Evolutionary conservation across 2,113 vertebrate species (phyloP).

Genomic region (Tretioscincus oriximinensis): DNA sequence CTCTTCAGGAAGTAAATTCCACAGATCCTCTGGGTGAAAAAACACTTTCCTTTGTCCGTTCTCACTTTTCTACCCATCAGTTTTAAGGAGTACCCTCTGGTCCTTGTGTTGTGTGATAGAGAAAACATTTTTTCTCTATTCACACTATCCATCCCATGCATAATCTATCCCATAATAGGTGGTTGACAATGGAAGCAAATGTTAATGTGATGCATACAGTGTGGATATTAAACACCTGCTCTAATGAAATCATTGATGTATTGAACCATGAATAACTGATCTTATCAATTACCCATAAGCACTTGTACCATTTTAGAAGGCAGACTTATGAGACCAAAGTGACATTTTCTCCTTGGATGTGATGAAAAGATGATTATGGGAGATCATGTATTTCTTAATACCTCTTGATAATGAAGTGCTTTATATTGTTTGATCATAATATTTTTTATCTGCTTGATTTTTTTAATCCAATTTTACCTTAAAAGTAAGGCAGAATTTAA

Average conservation of each 20-base stretch:
- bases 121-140: no score
- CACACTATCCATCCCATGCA: no score
- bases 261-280: slow-evolving; percentile 34
- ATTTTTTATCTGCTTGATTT: neutral
- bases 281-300: slow-evolving; percentile 12
- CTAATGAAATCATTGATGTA: slow-evolving; percentile 12
- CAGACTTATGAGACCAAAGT: neutral
- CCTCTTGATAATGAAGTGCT: neutral
- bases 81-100: no score
- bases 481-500: no score
- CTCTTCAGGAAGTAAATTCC: no score
- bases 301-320: neutral
- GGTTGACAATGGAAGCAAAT: neutral
- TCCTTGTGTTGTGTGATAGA: no score
- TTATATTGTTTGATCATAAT: neutral
- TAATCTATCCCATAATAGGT: slow-evolving; percentile 16
- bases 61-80: no score
- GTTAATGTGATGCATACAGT: neutral
- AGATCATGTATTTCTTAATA: slow-evolving; percentile 23
- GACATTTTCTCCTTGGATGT: neutral
- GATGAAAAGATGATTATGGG: slow-evolving; percentile 28
- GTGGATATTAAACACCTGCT: neutral
- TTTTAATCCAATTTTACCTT: no score
- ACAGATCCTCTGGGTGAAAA: no score
- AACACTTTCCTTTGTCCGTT: no score